These are phyloP conservation scores for Cyprinodon tularosa DNA, from an alignment of 2,113 vertebrate species.

Conservation along the genomic window DNA sequence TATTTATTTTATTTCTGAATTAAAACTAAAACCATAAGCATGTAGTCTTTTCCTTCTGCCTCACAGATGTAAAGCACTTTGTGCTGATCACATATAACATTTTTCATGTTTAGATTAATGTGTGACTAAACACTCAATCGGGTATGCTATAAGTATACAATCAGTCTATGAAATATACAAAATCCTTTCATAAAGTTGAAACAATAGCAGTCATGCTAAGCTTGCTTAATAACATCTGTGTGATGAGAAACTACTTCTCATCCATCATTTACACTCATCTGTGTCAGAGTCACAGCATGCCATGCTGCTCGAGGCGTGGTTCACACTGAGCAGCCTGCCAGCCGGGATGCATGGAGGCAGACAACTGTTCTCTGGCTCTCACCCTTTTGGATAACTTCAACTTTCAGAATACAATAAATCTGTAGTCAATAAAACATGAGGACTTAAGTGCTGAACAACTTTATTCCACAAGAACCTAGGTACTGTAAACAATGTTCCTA, in stretches of 20 bases:
- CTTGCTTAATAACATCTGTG: not conserved
- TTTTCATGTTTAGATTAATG: not conserved
- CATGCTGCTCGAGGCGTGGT: slow-evolving; percentile 3
- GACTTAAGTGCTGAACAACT: not conserved
- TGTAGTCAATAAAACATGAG: not conserved
- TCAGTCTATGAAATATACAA: too few relatives aligned
- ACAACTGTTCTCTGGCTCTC: not conserved
- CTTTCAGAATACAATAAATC: not conserved
- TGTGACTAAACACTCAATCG: too few relatives aligned
- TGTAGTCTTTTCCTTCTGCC: not conserved
- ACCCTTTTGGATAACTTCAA: not conserved
- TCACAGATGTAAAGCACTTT: not conserved
- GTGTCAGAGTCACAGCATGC: not conserved
- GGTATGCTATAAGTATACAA: too few relatives aligned
- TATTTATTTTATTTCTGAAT: too few relatives aligned
- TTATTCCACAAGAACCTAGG: too few relatives aligned
- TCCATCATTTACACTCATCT: slow-evolving; percentile 1
- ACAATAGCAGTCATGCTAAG: not conserved
- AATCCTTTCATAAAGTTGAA: not conserved
- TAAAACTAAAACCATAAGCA: not conserved
- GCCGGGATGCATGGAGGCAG: not conserved
- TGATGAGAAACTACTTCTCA: not conserved
- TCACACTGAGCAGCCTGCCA: not conserved
- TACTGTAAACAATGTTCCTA: not conserved
- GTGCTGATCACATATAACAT: not conserved